Evolutionary conservation across 2,113 vertebrate genomes (phyloP).

Genomic region (Mystacornis crossleyi): DNA sequence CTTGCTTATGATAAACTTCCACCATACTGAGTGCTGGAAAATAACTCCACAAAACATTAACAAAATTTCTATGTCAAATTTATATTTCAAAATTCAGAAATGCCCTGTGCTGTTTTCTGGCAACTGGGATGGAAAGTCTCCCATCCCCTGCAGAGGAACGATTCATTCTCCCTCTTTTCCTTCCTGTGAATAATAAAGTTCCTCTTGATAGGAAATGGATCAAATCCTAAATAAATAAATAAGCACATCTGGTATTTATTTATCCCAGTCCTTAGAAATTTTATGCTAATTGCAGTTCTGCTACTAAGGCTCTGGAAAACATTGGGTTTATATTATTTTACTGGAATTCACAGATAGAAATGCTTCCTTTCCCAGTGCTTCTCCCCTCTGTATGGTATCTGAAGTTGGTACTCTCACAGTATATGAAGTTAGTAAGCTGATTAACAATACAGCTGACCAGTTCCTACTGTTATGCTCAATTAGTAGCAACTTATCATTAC

Average conservation of each 20-base stretch:
- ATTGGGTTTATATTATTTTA: not conserved
- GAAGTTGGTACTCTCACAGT: not conserved
- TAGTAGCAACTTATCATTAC: not conserved
- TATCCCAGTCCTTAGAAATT: not conserved
- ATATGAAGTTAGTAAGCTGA: not conserved
- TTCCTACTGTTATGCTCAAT: not conserved
- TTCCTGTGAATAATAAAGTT: conserved; percentile 9
- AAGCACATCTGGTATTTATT: conserved; percentile 15
- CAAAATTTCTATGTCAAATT: not conserved
- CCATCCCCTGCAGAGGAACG: not conserved
- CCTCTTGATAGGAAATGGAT: not conserved
- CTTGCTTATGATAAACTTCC: not conserved
- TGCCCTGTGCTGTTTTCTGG: not conserved
- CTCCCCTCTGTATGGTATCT: not conserved
- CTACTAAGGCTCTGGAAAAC: conserved; percentile 8
- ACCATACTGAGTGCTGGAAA: not conserved
- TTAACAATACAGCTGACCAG: not conserved
- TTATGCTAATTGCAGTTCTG: conserved; percentile 17
- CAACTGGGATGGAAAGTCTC: not conserved
- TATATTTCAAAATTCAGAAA: not conserved
- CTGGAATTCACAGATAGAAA: not conserved
- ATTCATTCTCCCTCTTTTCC: not conserved
- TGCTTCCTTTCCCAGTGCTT: not conserved
- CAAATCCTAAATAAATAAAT: conserved; percentile 35
- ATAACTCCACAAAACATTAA: not conserved